phyloP scores from a whole-genome alignment of 2,888 invertebrate genomes.

The Tribolium freemani region DNA sequence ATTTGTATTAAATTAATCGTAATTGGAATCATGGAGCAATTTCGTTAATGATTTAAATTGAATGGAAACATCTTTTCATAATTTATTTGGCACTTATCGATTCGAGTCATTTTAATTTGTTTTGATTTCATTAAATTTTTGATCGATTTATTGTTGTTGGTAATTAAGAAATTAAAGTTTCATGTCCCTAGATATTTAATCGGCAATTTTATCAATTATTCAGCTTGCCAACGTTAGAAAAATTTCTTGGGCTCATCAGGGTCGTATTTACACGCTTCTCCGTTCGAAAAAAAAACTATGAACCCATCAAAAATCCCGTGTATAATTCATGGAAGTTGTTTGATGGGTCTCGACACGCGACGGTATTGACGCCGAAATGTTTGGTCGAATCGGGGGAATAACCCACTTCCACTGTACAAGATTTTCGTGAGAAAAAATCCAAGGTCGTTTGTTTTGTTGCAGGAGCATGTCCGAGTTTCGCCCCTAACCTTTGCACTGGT shows the following conservation, averaged over 20 bases:
- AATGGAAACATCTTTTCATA: neutral
- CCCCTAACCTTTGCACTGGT: constrained; percentile 33
- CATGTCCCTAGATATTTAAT: neutral
- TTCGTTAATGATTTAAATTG: neutral
- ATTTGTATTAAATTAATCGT: neutral
- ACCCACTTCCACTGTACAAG: neutral
- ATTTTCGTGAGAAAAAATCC: neutral
- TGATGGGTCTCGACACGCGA: neutral
- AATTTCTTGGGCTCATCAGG: neutral
- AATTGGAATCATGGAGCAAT: neutral
- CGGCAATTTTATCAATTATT: too few species aligned
- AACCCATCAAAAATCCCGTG: neutral
- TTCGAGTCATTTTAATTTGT: neutral
- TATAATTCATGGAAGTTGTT: neutral
- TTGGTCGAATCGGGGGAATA: constrained; percentile 6
- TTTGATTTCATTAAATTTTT: neutral
- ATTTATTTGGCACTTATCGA: neutral
- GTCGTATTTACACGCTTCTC: neutral
- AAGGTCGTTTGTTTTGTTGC: constrained; percentile 9
- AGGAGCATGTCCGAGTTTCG: constrained; percentile 9
- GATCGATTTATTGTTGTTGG: neutral
- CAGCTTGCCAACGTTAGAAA: neutral
- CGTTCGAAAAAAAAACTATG: too few species aligned
- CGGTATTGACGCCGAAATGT: neutral
- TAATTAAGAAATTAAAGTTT: neutral